Evolutionary conservation across 2,113 vertebrate genomes (phyloP).

Genomic region (Chionis minor): DNA sequence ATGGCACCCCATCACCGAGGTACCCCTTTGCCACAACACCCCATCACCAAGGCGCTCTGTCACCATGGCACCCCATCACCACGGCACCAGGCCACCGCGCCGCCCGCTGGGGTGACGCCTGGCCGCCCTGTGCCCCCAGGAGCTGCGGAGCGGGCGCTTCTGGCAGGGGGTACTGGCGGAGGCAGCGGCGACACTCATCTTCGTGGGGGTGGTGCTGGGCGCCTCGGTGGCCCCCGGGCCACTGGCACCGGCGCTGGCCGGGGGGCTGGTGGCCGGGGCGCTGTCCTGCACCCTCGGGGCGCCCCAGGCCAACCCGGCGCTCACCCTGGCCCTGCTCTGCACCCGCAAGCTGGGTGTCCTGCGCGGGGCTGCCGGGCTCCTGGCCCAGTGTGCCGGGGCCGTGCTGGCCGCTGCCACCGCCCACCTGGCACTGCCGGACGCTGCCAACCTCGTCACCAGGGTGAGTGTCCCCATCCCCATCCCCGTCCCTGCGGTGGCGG

Average conservation of each 20-base stretch:
- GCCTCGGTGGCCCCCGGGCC: constrained; percentile 44
- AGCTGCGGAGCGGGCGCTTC: constrained; percentile 76
- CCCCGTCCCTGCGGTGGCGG: accelerated
- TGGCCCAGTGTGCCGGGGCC: constrained; percentile 82
- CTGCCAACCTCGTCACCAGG: constrained; percentile 71
- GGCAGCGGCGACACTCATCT: constrained; percentile 75
- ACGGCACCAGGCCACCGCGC: neutral
- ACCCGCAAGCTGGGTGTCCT: constrained; percentile 76
- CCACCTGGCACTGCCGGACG: constrained; percentile 65
- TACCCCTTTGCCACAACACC: neutral
- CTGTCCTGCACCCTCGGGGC: constrained; percentile 78
- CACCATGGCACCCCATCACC: accelerated
- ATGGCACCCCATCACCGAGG: neutral
- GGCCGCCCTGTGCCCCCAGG: neutral
- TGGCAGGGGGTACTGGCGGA: constrained; percentile 78
- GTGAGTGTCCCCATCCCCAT: constrained; percentile 31
- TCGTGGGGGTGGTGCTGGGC: constrained; percentile 79
- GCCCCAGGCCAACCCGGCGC: constrained; percentile 82
- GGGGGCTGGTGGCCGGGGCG: constrained; percentile 71
- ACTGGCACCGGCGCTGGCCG: constrained; percentile 77
- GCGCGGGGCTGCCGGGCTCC: constrained; percentile 58
- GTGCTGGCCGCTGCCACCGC: constrained; percentile 72
- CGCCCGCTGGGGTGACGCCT: neutral
- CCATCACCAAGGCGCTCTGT: too few relatives aligned
- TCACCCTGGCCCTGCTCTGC: constrained; percentile 81